Percentiles rank a stretch among this genome's conserved stretches.
These are phyloP conservation scores for Bolinopsis microptera DNA, from an alignment of 37 sponge, comb jelly and placozoan genomes.

Conservation along the genomic window DNA sequence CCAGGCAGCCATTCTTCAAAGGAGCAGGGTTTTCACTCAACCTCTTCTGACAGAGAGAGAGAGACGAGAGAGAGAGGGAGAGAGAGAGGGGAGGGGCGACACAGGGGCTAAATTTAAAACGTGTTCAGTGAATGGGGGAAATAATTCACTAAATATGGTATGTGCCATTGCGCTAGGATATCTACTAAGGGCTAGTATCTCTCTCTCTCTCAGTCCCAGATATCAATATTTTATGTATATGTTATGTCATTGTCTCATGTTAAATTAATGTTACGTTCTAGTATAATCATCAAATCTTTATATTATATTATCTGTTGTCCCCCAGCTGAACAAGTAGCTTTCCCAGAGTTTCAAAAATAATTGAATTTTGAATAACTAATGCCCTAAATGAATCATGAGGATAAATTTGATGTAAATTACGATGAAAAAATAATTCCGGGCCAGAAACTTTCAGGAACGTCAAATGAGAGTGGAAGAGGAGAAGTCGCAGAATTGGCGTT, in stretches of 20 bases:
- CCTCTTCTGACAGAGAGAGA: too few relatives aligned
- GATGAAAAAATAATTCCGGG: neutral
- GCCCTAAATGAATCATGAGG: neutral
- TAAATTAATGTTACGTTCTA: constrained; percentile 34
- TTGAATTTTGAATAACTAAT: neutral
- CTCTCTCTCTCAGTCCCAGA: neutral
- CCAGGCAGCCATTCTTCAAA: neutral
- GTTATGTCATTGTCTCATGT: neutral
- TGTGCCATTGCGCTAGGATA: neutral
- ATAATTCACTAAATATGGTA: neutral
- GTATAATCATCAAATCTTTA: neutral
- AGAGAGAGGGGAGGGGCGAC: neutral
- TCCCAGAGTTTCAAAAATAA: neutral
- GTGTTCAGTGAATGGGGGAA: neutral
- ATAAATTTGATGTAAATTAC: neutral
- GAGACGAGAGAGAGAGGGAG: too few relatives aligned
- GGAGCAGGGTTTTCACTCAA: neutral
- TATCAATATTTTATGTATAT: constrained; percentile 29
- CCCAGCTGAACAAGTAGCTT: neutral
- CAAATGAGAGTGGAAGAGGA: neutral
- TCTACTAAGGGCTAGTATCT: constrained; percentile 19
- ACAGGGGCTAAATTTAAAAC: neutral
- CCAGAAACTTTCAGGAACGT: neutral
- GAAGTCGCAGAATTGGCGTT: neutral
- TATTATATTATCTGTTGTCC: neutral